Conservation (phyloP, 1,140 invertebrate species). For the Pachypsylla venusta region DNA sequence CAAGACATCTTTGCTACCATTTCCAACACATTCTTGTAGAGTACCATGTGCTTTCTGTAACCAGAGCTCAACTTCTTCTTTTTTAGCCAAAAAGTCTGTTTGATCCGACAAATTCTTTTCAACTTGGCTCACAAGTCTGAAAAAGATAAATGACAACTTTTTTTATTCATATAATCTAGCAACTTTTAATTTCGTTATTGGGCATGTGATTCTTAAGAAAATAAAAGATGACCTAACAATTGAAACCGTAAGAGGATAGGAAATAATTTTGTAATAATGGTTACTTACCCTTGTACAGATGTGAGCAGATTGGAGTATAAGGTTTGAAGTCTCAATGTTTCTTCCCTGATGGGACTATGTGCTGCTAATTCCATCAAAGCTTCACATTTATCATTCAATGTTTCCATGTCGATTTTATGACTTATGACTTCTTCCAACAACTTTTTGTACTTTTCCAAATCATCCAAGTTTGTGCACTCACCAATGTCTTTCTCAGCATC, state of each 20-base stretch:
- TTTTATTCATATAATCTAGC: too few species aligned
- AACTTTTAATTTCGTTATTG: too few species aligned
- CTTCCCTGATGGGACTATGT: slow-evolving; percentile 64
- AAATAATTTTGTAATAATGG: too few species aligned
- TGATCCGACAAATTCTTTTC: slow-evolving; percentile 80
- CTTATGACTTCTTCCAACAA: slow-evolving; percentile 57
- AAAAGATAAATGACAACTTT: too few species aligned
- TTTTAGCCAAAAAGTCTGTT: slow-evolving; percentile 72
- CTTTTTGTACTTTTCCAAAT: slow-evolving; percentile 57
- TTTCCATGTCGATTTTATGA: slow-evolving; percentile 61
- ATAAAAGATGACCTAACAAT: neutral
- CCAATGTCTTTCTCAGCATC: slow-evolving; percentile 33
- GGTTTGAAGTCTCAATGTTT: slow-evolving; percentile 67
- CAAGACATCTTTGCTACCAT: slow-evolving; percentile 58
- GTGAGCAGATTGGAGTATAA: slow-evolving; percentile 60
- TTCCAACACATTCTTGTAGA: slow-evolving; percentile 63
- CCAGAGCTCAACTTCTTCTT: slow-evolving; percentile 67
- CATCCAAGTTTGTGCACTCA: slow-evolving; percentile 60
- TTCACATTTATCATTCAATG: slow-evolving; percentile 74
- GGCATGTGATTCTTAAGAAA: neutral
- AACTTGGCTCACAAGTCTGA: slow-evolving; percentile 54
- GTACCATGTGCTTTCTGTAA: slow-evolving; percentile 56
- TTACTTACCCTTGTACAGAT: slow-evolving; percentile 44
- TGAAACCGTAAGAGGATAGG: too few species aligned
- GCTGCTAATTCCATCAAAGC: slow-evolving; percentile 69